Evolutionary conservation across 2,113 vertebrate genomes (phyloP).

Genomic region (Tautogolabrus adspersus): DNA sequence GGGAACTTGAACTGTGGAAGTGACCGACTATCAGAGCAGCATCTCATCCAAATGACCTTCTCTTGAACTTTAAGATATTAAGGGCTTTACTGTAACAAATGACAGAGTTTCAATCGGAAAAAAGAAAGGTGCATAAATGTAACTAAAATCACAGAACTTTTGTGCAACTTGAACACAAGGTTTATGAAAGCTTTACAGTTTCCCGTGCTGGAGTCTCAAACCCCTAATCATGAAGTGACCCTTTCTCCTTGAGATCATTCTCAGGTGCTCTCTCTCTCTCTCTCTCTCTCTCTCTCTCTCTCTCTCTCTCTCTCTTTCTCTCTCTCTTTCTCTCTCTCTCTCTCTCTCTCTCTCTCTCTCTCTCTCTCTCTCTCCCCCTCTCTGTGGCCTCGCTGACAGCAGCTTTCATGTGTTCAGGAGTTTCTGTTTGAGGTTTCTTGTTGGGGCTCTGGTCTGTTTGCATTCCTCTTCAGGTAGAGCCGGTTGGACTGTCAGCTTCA

Average conservation of each 20-base stretch:
- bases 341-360: background rate
- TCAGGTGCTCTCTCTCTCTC: background rate
- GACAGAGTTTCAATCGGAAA: background rate
- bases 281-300: background rate
- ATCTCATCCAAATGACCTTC: background rate
- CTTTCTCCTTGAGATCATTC: background rate
- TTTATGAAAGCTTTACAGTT: background rate
- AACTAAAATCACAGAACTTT: background rate
- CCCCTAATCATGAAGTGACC: background rate
- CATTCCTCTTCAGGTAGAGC: constrained; percentile 69
- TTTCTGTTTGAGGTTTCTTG: constrained; percentile 35
- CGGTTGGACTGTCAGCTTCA: constrained; percentile 10
- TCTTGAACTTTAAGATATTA: fast-evolving
- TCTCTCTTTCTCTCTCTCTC: background rate
- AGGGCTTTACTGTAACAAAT: background rate
- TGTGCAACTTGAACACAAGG: background rate
- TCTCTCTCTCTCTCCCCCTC: background rate
- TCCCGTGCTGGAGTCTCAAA: background rate
- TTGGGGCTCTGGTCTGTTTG: constrained; percentile 61
- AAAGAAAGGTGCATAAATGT: too few species aligned
- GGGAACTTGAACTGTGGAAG: background rate
- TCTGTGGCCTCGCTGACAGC: background rate
- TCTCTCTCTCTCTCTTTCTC: background rate
- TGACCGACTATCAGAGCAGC: background rate
- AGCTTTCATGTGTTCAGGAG: constrained; percentile 1